Evolutionary conservation across 1,140 invertebrate species (phyloP), one percentile per base, ranked within the genome.

Genomic region (Drosophila yakuba): DNA sequence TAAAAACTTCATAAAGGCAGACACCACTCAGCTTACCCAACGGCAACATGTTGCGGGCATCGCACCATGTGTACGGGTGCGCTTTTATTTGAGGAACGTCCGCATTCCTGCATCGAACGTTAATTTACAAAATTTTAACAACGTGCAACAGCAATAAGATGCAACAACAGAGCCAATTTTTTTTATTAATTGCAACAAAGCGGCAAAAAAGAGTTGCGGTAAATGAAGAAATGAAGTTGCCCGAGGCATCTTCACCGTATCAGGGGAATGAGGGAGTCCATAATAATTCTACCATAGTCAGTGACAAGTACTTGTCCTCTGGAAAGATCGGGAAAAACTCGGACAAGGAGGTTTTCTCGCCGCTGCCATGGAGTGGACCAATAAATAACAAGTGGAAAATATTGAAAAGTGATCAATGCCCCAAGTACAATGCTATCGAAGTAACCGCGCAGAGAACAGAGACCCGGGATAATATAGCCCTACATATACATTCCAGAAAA

Each of bases 51-150:
- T 80, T 76, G 72, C 72, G 36, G 60, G 51, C 28, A 45, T 32
- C 32, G 44, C 58, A 52, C 58, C 25, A 28, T 50, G 17, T 56
- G 20, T 56, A 23, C n/a, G 50, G 25, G 28, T 8, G 47, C 45
- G 12, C 32, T 60, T 32, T 38, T 51, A 36, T 55, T 52, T 62
- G 52, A 57, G 77, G 62, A 71, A 85, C 66, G 82, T 86, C 82
- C 82, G 82, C 82, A 86, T 86, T 86, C 82, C 80, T 81, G 69
- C 83, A 82, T 86, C 83, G 82, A 86, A 82, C 82, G 88, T 86
- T 86, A 86, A 86, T 86, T 86, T 86, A 69, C 79, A 79, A 86
- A 85, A 86, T 86, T 86, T 86, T 86, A 86, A 86, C 78, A 86
- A 85, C 83, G 78, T 78, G 81, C 71, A 74, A 69, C 81, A 44